Evolutionary conservation across 2,888 invertebrate species (phyloP), one percentile per base, ranked within the genome.

Genomic region (Nemotelus pantherinus): DNA sequence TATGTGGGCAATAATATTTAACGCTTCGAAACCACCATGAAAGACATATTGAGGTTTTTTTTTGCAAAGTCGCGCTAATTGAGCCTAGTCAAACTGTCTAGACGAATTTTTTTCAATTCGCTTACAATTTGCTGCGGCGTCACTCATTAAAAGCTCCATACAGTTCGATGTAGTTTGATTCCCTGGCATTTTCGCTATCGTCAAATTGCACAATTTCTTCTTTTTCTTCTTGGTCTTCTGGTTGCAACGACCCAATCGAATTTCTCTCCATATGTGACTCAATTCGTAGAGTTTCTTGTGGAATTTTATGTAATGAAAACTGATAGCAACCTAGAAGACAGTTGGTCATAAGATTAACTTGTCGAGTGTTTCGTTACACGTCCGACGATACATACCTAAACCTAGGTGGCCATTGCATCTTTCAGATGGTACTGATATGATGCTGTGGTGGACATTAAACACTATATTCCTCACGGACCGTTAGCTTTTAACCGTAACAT

Each of bases 331-430:
- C 60, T 41, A 41, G 60, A 41, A 3, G n/a, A 25, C 58, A 4
- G 25, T 25, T 58, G 9, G 58, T 58, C 58, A 58, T 58, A 39
- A 60, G 60, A 60, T 60, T 60, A 60, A 60, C 41, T 25, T 60
- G 60, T 60, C 25, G 39, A 60, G 60, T 60, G 7, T 60, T 60
- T 60, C 60, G 41, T 60, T 60, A 60, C 60, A 60, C 60, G 60
- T 60, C 60, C 39, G 43, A 25, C 7, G 60, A 60, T n/a, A 39
- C 60, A 25, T 25, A 25, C 25, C 25, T 25, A 25, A 25, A 25
- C 25, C 25, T 25, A 41, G 39, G 60, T 60, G 60, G 60, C 39
- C 60, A 60, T 41, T 60, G 60, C 60, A 60, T 60, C 39, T 60
- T 60, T 60, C 25, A 25, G 60, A 60, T 60, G 60, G 25, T 60